Evolutionary conservation across 2,113 vertebrate species (phyloP), one percentile per base, ranked within the genome.

Genomic region (Poicephalus gulielmi): DNA sequence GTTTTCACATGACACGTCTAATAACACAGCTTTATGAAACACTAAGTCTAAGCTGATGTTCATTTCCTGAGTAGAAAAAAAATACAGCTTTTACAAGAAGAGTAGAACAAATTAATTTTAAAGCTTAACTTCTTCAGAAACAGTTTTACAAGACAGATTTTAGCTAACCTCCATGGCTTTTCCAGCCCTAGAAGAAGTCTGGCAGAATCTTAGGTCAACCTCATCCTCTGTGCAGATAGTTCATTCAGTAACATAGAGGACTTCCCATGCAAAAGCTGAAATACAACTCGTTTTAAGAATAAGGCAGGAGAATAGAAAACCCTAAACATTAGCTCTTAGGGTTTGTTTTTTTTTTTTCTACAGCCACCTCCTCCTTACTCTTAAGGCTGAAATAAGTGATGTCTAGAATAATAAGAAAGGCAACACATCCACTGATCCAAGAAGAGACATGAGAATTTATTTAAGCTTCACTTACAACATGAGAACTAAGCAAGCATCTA

Each of bases 1-100:
- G 18, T 77, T 88, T 95, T 74, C 83, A 88, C 71, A 86, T n/a
- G 47, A 68, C 5, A 83, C 69, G 27, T 55, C 90, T 55, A 71
- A 78, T 67, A 92, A 90, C 20, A 43, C 76, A 93, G 71, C 60
- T 88, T 94, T 95, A 88, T 59, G 37, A 88, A 94, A 86, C 19
- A 24, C 41, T 46, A 77, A 88, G 17, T 30, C 63, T 83, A 88
- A 94, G 67, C 82, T 2, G 9, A 50, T 83, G 44, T 35, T 69
- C 19, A 20, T 39, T 35, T 43, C 18, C 55, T 5, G 7, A 78
- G 57, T 1, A 55, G 27, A 63, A 41, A 81, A 81, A 85, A 75
- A 50, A 63, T 3, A 59, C 3, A 90, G 64, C 31, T 86, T 83
- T 84, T 43, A 67, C 16, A 75, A 67, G 59, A 76, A 17, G 19